A percentile compares a stretch with the other conserved stretches of the same genome.
These are phyloP conservation scores for Perca schrenkii DNA, from an alignment of 2,113 vertebrate genomes.

Conservation along the genomic window DNA sequence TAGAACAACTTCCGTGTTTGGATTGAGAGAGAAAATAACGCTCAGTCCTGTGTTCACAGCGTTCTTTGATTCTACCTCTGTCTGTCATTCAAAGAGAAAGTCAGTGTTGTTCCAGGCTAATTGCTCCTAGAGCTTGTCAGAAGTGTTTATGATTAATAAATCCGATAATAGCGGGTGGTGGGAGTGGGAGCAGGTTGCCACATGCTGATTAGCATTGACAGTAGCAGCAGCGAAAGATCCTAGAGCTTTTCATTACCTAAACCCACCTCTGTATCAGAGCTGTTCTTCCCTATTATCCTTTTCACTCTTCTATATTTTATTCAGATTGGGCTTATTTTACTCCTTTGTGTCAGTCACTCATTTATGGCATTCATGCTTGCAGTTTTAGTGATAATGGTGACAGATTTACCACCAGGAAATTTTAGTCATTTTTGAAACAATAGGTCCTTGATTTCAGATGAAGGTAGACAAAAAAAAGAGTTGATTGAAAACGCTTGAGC, in stretches of 20 bases:
- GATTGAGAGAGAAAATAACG: not conserved
- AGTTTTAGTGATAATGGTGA: not conserved
- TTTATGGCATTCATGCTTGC: not conserved
- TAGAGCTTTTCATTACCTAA: conserved; percentile 21
- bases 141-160: conserved; percentile 64
- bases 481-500: too few species aligned
- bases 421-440: too few species aligned
- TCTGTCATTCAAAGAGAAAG: conserved; percentile 23
- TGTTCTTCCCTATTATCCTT: not conserved
- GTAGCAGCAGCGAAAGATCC: conserved; percentile 21
- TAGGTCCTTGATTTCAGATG: too few species aligned
- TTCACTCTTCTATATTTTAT: not conserved
- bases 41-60: not conserved
- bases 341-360: not conserved
- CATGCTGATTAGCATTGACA: conserved; percentile 45
- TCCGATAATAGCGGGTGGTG: conserved; percentile 27
- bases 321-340: not conserved
- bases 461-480: not conserved
- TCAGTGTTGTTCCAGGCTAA: conserved; percentile 42
- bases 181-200: conserved; percentile 28
- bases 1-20: conserved; percentile 39
- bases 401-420: too few species aligned
- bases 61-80: conserved; percentile 50
- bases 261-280: not conserved
- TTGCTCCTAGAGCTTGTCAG: conserved; percentile 56